Base-by-base conservation (phyloP, 2,113 vertebrate genomes). In the Tragulus kanchil region DNA sequence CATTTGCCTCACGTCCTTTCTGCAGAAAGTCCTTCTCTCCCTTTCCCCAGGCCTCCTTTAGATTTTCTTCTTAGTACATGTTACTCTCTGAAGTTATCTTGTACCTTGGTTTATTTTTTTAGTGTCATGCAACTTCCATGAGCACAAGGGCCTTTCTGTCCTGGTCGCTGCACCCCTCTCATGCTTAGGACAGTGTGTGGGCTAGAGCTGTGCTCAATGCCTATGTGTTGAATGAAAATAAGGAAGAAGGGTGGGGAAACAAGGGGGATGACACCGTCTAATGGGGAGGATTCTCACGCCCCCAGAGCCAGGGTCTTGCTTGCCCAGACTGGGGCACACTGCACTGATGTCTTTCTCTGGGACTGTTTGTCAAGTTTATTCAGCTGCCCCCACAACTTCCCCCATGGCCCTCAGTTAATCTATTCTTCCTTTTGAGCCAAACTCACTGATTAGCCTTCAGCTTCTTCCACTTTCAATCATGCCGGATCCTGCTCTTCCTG, bases 381-480 rank as follows among this genome's bases (percentile, higher is more conserved):
- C 13, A n/a, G 42, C 50, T 4, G 31, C 77, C 77, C 79, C n/a
- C 23, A 28, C 45, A 16, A 3, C 50, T 15, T 31, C 23, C n/a
- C 58, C 36, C 28, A 45, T 1, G 1, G 61, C 75, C 31, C n/a
- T 90, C 5, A 0, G 59, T 31, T 94, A 75, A 86, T 77, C 79
- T 73, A 0, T 19, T 73, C n/a, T 16, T 92, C 71, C 58, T 79
- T 64, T 86, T 83, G 86, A 89, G 36, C 73, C 81, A 59, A 67
- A 62, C 19, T 50, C 85, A 62, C 45, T 28, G 69, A 85, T 62
- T 64, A 93, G 75, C 61, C 52, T 69, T 96, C 28, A 7, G 62
- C 82, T 77, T 91, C 90, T 94, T 84, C 84, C 62, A 42, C 58
- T 93, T 85, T 77, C 75, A n/a, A 42, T 90, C 81, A 17, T 10